phyloP scores from a whole-genome alignment of 2,113 vertebrate species.

The Psittacula cyanocephala region DNA sequence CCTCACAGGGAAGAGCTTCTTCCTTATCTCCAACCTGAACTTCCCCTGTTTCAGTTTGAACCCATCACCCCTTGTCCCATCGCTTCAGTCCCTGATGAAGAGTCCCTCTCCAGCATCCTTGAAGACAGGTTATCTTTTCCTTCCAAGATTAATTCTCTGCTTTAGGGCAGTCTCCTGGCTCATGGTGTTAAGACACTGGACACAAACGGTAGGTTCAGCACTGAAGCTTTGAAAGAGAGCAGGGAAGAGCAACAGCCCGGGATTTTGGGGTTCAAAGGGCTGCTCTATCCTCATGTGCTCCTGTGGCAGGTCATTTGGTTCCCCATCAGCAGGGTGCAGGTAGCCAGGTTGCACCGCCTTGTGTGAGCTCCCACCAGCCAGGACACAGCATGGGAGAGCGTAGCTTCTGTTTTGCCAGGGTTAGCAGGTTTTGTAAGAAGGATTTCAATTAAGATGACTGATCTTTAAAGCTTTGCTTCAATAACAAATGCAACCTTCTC shows the following conservation, averaged over 20 bases:
- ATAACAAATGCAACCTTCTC: neutral
- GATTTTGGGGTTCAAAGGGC: neutral
- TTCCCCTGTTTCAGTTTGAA: neutral
- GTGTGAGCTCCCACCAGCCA: neutral
- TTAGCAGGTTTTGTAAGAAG: neutral
- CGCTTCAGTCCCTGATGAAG: neutral
- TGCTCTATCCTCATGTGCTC: neutral
- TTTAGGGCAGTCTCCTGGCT: neutral
- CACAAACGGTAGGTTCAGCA: neutral
- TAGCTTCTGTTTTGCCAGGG: neutral
- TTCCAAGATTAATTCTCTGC: neutral
- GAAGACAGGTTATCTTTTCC: neutral
- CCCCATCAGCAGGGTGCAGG: neutral
- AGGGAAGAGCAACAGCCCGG: neutral
- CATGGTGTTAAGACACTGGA: fast-evolving
- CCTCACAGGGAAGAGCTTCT: neutral
- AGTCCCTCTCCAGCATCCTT: neutral
- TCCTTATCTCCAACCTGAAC: neutral
- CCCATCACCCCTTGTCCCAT: neutral
- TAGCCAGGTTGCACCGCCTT: neutral
- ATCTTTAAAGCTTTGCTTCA: neutral
- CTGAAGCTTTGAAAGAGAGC: neutral
- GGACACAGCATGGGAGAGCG: neutral
- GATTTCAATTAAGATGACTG: neutral
- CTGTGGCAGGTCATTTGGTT: neutral